Evolutionary conservation across 1,140 invertebrate species (phyloP).

Genomic region (Drosophila kohkoa): DNA sequence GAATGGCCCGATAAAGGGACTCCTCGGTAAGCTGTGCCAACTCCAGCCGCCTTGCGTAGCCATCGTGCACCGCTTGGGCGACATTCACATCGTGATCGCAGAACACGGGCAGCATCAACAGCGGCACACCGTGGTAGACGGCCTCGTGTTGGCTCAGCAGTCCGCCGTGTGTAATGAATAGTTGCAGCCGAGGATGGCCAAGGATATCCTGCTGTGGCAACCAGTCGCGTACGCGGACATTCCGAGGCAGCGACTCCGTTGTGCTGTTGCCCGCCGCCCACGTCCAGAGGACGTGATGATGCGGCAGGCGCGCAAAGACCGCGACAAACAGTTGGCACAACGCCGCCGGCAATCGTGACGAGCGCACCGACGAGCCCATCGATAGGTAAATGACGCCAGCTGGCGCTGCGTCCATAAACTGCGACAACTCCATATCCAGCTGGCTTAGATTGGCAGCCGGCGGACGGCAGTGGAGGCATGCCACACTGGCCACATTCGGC

Average conservation of each 20-base stretch:
- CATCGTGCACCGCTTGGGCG: constrained; percentile 88
- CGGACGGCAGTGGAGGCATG: constrained; percentile 90
- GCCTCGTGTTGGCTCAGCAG: constrained; percentile 91
- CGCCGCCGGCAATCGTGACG: constrained; percentile 87
- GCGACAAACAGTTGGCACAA: constrained; percentile 88
- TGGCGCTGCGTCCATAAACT: constrained; percentile 87
- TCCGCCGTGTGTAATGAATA: constrained; percentile 93
- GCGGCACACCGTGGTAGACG: constrained; percentile 90
- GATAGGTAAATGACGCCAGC: constrained; percentile 91
- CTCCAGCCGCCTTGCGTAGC: constrained; percentile 85
- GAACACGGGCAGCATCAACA: constrained; percentile 89
- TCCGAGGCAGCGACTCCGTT: constrained; percentile 86
- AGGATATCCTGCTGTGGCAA: constrained; percentile 92
- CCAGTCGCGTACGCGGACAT: constrained; percentile 90
- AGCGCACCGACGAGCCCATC: constrained; percentile 91
- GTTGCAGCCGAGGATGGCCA: constrained; percentile 89
- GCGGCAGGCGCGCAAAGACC: constrained; percentile 88
- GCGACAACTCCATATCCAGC: constrained; percentile 73
- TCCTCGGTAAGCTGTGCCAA: constrained; percentile 83
- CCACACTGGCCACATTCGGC: constrained; percentile 91
- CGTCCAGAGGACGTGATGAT: constrained; percentile 90
- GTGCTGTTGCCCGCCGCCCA: constrained; percentile 86
- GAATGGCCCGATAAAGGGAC: constrained; percentile 82
- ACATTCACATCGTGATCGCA: constrained; percentile 90
- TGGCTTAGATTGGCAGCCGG: constrained; percentile 84